These are phyloP conservation scores for Epinephelus malabaricus DNA, from an alignment of 2,797 vertebrate genomes.

Conservation along the genomic window DNA sequence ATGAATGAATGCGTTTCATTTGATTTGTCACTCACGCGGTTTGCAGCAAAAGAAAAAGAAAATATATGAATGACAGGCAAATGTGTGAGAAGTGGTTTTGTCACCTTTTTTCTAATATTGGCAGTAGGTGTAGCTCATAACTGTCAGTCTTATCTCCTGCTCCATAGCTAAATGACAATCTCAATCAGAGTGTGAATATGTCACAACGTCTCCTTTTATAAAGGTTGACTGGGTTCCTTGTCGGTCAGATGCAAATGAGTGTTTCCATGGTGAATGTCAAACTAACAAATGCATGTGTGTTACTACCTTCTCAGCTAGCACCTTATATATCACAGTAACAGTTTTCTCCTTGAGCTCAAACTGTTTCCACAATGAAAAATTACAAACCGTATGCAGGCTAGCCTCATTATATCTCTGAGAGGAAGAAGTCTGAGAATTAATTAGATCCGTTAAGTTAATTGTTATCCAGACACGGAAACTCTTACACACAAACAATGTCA, in stretches of 20 bases:
- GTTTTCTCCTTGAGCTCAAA: constrained; percentile 30
- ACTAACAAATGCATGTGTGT: constrained; percentile 44
- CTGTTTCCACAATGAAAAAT: constrained; percentile 12
- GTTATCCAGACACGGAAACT: neutral
- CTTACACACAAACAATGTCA: constrained; percentile 3
- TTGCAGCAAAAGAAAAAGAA: neutral
- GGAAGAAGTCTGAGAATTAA: constrained; percentile 11
- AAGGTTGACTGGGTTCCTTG: constrained; percentile 41
- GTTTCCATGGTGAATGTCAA: constrained; percentile 44
- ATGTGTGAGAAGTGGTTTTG: neutral
- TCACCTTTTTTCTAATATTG: constrained; percentile 1
- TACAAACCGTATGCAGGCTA: constrained; percentile 33
- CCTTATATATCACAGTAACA: constrained; percentile 13
- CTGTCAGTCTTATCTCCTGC: constrained; percentile 14
- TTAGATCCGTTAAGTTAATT: constrained; percentile 24
- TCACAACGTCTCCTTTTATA: constrained; percentile 50
- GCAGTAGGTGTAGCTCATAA: constrained; percentile 11
- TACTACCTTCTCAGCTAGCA: constrained; percentile 18
- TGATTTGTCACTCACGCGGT: neutral
- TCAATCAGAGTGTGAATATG: constrained; percentile 33
- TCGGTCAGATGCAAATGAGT: constrained; percentile 45
- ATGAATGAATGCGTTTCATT: neutral
- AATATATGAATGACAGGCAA: neutral
- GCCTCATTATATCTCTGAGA: constrained; percentile 29
- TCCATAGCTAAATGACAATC: constrained; percentile 3